phyloP scores from a whole-genome alignment of 2,113 vertebrate genomes.

The Chamaea fasciata region DNA sequence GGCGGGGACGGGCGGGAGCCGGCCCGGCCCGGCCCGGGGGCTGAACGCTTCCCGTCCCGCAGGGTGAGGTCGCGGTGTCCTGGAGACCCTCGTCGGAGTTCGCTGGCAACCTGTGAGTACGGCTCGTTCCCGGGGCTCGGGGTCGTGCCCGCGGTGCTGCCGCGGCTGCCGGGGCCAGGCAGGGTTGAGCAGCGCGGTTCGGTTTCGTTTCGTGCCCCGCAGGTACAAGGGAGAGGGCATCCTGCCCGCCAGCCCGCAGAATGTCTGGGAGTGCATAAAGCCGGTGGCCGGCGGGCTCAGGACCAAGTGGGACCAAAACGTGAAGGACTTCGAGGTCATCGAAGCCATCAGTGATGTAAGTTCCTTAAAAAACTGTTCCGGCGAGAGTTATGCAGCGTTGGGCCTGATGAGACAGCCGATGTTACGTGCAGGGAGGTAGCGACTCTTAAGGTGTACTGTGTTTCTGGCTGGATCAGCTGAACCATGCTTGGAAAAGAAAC shows the following conservation, averaged over 20 bases:
- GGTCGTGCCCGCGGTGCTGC: neutral
- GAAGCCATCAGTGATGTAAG: slow-evolving; percentile 82
- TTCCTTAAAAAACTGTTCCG: neutral
- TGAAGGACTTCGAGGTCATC: slow-evolving; percentile 83
- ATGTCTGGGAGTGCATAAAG: slow-evolving; percentile 88
- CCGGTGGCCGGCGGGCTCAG: slow-evolving; percentile 81
- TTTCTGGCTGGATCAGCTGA: neutral
- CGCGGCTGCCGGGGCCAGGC: neutral
- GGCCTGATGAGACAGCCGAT: fast-evolving
- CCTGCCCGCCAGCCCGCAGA: slow-evolving; percentile 66
- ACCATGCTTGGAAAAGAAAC: fast-evolving
- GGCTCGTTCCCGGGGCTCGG: fast-evolving
- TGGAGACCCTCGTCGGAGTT: slow-evolving; percentile 93
- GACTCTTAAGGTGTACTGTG: fast-evolving
- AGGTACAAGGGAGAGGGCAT: slow-evolving; percentile 89
- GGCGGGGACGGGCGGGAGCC: neutral
- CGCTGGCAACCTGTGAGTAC: slow-evolving; percentile 87
- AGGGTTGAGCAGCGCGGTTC: fast-evolving
- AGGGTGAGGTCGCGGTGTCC: slow-evolving; percentile 84
- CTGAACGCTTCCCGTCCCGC: slow-evolving; percentile 1
- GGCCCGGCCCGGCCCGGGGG: too few species aligned
- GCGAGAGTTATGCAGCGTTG: fast-evolving
- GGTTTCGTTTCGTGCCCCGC: neutral
- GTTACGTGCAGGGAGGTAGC: fast-evolving
- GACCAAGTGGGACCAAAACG: slow-evolving; percentile 90